Conservation (phyloP, 2,797 vertebrate species). For the Uromys caudimaculatus region DNA sequence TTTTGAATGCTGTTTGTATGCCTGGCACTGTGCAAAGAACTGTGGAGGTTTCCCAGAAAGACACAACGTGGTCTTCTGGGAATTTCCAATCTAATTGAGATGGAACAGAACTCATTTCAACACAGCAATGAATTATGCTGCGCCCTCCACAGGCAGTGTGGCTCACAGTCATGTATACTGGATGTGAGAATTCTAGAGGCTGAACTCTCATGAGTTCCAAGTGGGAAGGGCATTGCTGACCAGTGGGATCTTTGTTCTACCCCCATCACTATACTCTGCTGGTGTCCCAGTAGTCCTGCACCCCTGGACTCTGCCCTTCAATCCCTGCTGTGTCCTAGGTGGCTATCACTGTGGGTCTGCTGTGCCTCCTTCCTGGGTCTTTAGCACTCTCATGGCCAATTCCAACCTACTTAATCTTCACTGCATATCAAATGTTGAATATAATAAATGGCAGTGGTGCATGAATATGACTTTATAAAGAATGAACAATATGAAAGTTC, state of each 20-base stretch:
- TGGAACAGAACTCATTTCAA: conserved; percentile 3
- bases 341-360: not conserved
- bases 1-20: conserved; percentile 45
- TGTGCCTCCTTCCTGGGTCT: not conserved
- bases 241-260: not conserved
- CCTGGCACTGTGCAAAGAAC: conserved; percentile 73
- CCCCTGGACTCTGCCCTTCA: not conserved
- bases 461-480: conserved; percentile 27
- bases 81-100: conserved; percentile 9
- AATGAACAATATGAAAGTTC: not conserved
- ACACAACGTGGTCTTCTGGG: conserved; percentile 45
- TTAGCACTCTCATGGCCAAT: not conserved
- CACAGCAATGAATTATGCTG: not conserved
- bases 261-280: not conserved
- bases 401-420: not conserved
- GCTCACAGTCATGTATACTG: not conserved
- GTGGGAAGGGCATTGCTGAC: not conserved
- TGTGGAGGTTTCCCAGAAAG: conserved; percentile 69
- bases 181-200: not conserved
- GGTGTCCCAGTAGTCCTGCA: not conserved
- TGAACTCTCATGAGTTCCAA: not conserved
- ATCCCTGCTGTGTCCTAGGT: not conserved
- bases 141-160: not conserved
- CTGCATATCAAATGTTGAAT: not conserved
- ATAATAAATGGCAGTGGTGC: not conserved